Percentiles rank a stretch among this genome's conserved stretches.
Evolutionary conservation across 2,888 invertebrate genomes (phyloP).

Genomic region (Drosophila subquinaria): DNA sequence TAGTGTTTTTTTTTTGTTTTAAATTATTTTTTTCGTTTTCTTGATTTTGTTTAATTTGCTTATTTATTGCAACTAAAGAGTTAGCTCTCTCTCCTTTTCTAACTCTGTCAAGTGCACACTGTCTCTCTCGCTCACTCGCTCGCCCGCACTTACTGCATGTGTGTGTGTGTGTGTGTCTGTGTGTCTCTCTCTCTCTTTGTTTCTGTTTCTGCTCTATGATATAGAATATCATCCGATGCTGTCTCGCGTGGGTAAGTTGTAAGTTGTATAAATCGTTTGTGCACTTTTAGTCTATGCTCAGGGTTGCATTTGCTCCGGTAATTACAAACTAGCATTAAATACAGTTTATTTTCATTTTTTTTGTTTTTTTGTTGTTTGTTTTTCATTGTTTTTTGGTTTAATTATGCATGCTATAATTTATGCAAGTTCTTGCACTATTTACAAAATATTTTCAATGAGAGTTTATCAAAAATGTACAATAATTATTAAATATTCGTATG

Average conservation of each 20-base stretch:
- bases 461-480: constrained; percentile 81
- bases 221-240: constrained; percentile 48
- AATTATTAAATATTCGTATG: constrained; percentile 71
- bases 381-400: constrained; percentile 1
- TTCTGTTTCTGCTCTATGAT: constrained; percentile 7
- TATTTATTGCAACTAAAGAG: constrained; percentile 58
- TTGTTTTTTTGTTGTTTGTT: constrained; percentile 5
- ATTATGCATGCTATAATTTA: constrained; percentile 47
- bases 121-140: constrained; percentile 26
- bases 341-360: constrained; percentile 48
- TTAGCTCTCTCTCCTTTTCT: constrained; percentile 43
- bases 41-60: constrained; percentile 31
- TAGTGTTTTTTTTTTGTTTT: constrained; percentile 37
- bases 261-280: constrained; percentile 73
- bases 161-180: neutral
- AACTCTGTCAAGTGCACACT: constrained; percentile 21
- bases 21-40: constrained; percentile 30
- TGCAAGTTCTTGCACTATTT: constrained; percentile 63
- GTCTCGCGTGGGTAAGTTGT: constrained; percentile 80
- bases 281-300: constrained; percentile 81
- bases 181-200: constrained; percentile 8
- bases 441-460: constrained; percentile 74
- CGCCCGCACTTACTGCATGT: neutral
- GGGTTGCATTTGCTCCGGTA: constrained; percentile 70
- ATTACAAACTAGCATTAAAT: constrained; percentile 70